A percentile compares a stretch with the other conserved stretches of the same genome.
phyloP scores from a whole-genome alignment of 2,888 invertebrate species.

The Epistrophe grossulariae region DNA sequence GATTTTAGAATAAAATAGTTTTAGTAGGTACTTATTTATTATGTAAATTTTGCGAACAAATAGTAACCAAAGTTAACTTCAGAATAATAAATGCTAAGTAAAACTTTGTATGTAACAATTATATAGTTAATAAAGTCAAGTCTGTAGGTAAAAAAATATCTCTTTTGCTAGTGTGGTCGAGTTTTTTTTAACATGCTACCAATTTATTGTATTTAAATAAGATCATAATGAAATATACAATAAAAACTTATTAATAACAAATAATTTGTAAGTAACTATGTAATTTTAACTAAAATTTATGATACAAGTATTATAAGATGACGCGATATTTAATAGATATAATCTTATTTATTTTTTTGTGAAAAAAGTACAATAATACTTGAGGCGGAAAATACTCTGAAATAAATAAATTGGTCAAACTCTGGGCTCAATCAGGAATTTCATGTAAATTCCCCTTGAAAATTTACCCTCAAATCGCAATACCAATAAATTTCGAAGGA shows the following conservation, averaged over 20 bases:
- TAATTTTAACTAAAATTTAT: too few relatives aligned
- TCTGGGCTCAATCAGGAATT: too few relatives aligned
- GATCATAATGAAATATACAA: conserved; percentile 25
- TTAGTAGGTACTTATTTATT: background rate
- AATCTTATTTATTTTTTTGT: too few relatives aligned
- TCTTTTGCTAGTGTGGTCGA: conserved; percentile 18
- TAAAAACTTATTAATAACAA: background rate
- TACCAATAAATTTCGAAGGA: too few relatives aligned
- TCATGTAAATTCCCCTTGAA: too few relatives aligned
- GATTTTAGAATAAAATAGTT: background rate
- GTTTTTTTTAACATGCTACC: background rate
- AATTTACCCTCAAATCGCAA: too few relatives aligned
- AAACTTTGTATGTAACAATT: conserved; percentile 1
- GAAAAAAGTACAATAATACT: too few relatives aligned
- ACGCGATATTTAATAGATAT: too few relatives aligned
- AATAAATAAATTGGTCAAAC: too few relatives aligned
- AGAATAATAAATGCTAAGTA: conserved; percentile 11
- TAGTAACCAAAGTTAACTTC: conserved; percentile 67
- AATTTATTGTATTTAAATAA: background rate
- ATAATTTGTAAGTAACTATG: background rate
- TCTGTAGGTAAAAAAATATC: background rate
- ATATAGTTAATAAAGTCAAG: background rate
- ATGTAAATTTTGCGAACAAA: conserved; percentile 35
- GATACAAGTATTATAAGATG: too few relatives aligned
- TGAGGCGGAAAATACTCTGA: too few relatives aligned